Conservation (phyloP, 2,888 invertebrate genomes). For the Torymus tubicola region DNA sequence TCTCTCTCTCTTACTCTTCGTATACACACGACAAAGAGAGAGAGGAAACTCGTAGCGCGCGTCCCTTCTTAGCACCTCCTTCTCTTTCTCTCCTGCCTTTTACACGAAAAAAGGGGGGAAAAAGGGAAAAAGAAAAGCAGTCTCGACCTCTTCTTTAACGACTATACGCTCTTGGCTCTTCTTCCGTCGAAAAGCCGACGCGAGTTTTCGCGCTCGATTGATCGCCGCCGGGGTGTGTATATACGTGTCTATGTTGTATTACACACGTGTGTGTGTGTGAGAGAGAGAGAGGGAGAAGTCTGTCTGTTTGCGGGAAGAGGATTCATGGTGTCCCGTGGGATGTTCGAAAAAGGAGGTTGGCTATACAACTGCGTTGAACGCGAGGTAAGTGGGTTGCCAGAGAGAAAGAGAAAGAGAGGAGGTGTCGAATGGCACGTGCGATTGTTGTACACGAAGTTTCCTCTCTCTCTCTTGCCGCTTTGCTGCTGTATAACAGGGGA, state of each 20-base stretch:
- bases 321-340: slow-evolving; percentile 26
- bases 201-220: slow-evolving; percentile 60
- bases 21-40: too few relatives aligned
- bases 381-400: background rate
- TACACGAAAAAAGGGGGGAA: background rate
- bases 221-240: slow-evolving; percentile 66
- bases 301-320: slow-evolving; percentile 16
- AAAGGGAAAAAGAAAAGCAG: background rate
- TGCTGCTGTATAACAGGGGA: too few relatives aligned
- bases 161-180: background rate
- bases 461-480: too few relatives aligned
- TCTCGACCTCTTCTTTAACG: slow-evolving; percentile 1
- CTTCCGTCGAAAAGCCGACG: slow-evolving; percentile 39
- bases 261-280: slow-evolving; percentile 53
- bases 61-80: too few relatives aligned
- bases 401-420: slow-evolving; percentile 41
- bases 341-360: background rate
- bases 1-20: too few relatives aligned
- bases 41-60: too few relatives aligned
- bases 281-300: slow-evolving; percentile 45
- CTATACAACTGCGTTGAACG: too few relatives aligned
- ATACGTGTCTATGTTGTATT: slow-evolving; percentile 63
- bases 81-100: too few relatives aligned
- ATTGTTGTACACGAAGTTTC: slow-evolving; percentile 12
- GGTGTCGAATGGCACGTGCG: slow-evolving; percentile 33